phyloP scores from a whole-genome alignment of 2,888 invertebrate genomes.

The Theretra japonica region DNA sequence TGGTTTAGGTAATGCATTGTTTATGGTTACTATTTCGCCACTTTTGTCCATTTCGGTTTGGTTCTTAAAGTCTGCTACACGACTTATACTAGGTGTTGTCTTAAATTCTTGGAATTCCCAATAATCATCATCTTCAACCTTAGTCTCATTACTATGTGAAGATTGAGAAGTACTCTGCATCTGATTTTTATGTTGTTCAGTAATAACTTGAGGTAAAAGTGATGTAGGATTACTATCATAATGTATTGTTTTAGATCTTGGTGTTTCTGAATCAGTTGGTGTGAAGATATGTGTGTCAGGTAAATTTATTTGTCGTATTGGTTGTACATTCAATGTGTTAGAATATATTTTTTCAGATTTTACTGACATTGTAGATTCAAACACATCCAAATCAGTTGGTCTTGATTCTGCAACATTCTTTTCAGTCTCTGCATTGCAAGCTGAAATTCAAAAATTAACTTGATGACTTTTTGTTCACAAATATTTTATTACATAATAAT shows the following conservation, averaged over 20 bases:
- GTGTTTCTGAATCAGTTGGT: conserved; percentile 80
- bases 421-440: conserved; percentile 69
- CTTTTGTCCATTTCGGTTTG: conserved; percentile 18
- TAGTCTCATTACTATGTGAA: conserved; percentile 39
- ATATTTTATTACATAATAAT: conserved; percentile 12
- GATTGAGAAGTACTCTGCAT: conserved; percentile 40
- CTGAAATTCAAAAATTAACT: conserved; percentile 58
- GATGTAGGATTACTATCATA: conserved; percentile 65
- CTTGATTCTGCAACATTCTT: conserved; percentile 53
- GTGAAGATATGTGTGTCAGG: conserved; percentile 83
- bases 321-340: conserved; percentile 71
- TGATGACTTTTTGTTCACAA: conserved; percentile 16
- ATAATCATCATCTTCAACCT: conserved; percentile 64
- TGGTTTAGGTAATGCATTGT: conserved; percentile 40
- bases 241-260: conserved; percentile 81
- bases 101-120: conserved; percentile 80
- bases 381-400: conserved; percentile 66
- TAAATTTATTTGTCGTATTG: conserved; percentile 75
- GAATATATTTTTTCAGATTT: conserved; percentile 72
- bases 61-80: not conserved
- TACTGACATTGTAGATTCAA: conserved; percentile 61
- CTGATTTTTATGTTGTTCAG: conserved; percentile 45
- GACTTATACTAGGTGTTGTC: conserved; percentile 44
- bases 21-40: conserved; percentile 13
- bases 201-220: conserved; percentile 58